These are phyloP conservation scores for Anguilla rostrata DNA, from an alignment of 2,113 vertebrate genomes.

Conservation along the genomic window DNA sequence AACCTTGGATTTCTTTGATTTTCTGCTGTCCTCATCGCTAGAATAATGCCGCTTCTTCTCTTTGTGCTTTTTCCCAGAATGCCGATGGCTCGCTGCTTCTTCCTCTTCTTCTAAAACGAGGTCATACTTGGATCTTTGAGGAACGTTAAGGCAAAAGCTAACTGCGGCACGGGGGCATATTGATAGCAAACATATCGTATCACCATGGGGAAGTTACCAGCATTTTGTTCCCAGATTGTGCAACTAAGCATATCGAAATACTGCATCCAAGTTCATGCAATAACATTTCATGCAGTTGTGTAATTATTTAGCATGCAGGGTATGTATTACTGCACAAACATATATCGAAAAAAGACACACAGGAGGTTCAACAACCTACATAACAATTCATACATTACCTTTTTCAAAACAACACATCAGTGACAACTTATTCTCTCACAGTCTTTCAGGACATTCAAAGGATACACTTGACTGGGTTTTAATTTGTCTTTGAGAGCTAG, in stretches of 20 bases:
- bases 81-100: constrained; percentile 59
- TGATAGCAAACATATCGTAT: background rate
- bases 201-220: background rate
- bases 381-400: background rate
- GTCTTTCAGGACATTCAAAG: constrained; percentile 52
- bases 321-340: background rate
- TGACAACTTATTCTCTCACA: background rate
- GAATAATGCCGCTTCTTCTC: constrained; percentile 83
- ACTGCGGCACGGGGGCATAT: background rate
- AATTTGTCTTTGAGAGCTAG: constrained; percentile 87
- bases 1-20: constrained; percentile 84
- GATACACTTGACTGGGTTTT: constrained; percentile 95
- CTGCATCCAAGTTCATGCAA: background rate
- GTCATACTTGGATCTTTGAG: constrained; percentile 81
- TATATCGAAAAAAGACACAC: background rate
- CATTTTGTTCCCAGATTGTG: background rate
- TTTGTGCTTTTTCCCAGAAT: constrained; percentile 80
- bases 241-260: background rate
- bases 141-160: constrained; percentile 66
- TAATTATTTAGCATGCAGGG: background rate
- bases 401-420: background rate
- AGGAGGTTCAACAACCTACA: background rate
- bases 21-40: constrained; percentile 78
- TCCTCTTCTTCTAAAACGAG: constrained; percentile 82
- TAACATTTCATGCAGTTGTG: background rate